These are phyloP conservation scores for Atta texana DNA, from an alignment of 1,140 invertebrate species.

Conservation along the genomic window DNA sequence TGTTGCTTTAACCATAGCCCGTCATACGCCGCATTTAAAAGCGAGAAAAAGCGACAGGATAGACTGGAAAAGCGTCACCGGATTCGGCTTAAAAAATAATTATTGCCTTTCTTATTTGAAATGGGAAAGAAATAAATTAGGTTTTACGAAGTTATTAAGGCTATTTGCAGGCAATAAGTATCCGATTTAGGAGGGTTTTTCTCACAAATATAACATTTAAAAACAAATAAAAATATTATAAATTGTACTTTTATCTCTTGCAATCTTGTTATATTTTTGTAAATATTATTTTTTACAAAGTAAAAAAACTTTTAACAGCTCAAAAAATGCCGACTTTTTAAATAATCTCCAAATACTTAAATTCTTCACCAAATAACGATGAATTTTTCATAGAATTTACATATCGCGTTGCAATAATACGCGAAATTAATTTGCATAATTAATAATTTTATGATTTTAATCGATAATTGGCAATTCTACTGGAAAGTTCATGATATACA, in stretches of 20 bases:
- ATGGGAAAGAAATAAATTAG: background rate
- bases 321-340: background rate
- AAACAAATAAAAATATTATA: conserved; percentile 3
- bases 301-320: background rate
- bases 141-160: background rate
- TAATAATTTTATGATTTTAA: background rate
- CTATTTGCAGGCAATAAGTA: background rate
- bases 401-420: background rate
- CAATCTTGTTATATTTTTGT: background rate
- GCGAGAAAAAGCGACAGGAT: conserved; percentile 52
- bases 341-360: background rate
- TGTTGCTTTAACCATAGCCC: conserved; percentile 4
- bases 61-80: conserved; percentile 72
- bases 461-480: background rate
- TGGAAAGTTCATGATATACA: background rate
- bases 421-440: conserved; percentile 5
- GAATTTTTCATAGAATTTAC: background rate
- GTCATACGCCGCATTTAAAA: conserved; percentile 16
- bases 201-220: background rate
- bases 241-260: background rate
- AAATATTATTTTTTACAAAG: background rate
- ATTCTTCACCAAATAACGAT: no score
- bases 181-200: background rate
- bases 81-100: conserved; percentile 81
- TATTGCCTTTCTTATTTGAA: conserved; percentile 69